Conservation (phyloP, 2,888 invertebrate genomes). For the Rhabditoides inermis region DNA sequence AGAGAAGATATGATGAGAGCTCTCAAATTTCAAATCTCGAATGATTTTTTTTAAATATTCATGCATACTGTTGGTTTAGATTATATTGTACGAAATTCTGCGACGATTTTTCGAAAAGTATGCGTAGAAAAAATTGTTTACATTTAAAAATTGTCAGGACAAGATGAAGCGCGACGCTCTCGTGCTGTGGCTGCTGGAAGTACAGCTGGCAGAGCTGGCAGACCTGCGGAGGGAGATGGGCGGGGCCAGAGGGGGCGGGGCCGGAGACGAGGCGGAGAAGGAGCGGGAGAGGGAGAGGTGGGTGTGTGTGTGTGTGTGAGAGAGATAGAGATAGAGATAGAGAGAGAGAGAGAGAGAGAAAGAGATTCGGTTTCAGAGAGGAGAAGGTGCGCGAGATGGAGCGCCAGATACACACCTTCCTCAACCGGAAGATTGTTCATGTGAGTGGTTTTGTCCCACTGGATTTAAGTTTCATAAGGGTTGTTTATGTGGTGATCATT, state of each 20-base stretch:
- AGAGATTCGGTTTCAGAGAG: too few species aligned
- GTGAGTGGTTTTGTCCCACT: constrained; percentile 42
- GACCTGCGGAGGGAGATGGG: constrained; percentile 17
- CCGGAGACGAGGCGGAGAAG: background rate
- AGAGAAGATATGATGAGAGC: too few species aligned
- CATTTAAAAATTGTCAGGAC: too few species aligned
- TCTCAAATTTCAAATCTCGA: too few species aligned
- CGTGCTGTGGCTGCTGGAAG: constrained; percentile 85
- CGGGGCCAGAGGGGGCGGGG: too few species aligned
- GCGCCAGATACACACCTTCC: constrained; percentile 70
- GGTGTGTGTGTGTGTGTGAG: constrained; percentile 53
- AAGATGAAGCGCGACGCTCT: constrained; percentile 83
- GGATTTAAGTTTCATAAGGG: background rate
- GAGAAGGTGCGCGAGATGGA: constrained; percentile 59
- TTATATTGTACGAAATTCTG: too few species aligned
- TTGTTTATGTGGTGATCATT: background rate
- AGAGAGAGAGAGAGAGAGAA: background rate
- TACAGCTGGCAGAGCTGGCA: constrained; percentile 54
- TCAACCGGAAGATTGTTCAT: constrained; percentile 66
- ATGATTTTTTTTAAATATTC: too few species aligned
- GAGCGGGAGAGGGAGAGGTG: too few species aligned
- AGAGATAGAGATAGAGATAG: constrained; percentile 71
- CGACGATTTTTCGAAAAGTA: too few species aligned
- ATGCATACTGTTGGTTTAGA: too few species aligned
- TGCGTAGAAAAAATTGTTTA: too few species aligned